Evolutionary conservation across 1,140 invertebrate species (phyloP), one percentile per base, ranked within the genome.

Genomic region (Planococcus citri): DNA sequence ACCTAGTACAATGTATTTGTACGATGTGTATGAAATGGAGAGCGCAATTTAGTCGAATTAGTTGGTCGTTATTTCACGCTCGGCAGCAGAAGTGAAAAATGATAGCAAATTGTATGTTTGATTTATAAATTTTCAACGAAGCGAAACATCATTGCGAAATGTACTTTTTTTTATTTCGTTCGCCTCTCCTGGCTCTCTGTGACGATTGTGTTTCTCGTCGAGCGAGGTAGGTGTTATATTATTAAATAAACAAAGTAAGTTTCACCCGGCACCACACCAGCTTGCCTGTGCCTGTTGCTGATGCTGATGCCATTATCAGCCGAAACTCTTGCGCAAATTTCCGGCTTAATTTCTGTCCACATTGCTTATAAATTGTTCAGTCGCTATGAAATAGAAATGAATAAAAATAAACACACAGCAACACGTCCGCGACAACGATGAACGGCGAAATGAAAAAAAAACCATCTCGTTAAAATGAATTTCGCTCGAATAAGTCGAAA

Each of bases 81-180:
- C 41, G 41, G 41, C 17, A 51, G 41, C 41, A 51, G 41, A 51
- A 51, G 41, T 51, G 41, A 51, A 51, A 51, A 51, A 51, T 51
- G 41, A 51, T 51, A 3, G 41, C 41, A 51, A 51, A 51, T 51
- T 51, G 41, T n/a, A 20, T 51, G 41, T 51, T 51, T 51, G 41
- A 51, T 51, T 51, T 51, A 51, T 51, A 51, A 51, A 51, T 51
- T 51, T 51, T 51, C 41, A 51, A 51, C 41, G 41, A 51, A 51
- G 41, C 41, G 41, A 51, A 51, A 51, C 41, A 51, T 51, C 41
- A 51, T 51, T 51, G 41, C 41, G 12, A 51, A 33, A 51, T 12
- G 4, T 33, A 33, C 12, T 33, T 33, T 33, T 33, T 6, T 12
- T 3, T 33, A 33, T 33, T 33, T 33, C 29, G 29, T 12, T 3